A percentile compares a stretch with the other conserved stretches of the same genome.
phyloP scores from a whole-genome alignment of 2,888 invertebrate genomes.

The Onchidella celtica region DNA sequence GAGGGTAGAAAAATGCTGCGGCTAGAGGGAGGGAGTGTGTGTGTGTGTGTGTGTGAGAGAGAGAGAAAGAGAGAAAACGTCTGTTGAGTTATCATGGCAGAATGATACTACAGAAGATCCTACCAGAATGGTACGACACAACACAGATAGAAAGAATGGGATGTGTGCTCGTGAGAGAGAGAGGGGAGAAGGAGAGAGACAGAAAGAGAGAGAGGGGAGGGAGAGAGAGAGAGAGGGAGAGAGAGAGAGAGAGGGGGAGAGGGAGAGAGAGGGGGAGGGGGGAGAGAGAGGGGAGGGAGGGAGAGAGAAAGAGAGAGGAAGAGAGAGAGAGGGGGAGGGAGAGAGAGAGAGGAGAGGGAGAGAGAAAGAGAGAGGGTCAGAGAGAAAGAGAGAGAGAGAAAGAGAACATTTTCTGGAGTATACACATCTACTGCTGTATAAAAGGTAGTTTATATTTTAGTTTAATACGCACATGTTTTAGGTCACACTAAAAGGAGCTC shows the following conservation, averaged over 20 bases:
- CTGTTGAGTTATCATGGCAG: no score
- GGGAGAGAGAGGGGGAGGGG: not conserved
- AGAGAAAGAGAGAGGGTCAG: slow-evolving; percentile 23
- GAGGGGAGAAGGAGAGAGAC: not conserved
- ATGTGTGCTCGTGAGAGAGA: no score
- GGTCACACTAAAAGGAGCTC: not conserved
- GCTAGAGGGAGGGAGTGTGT: no score
- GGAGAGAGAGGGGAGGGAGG: not conserved
- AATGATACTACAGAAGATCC: no score
- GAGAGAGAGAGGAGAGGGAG: slow-evolving; percentile 8
- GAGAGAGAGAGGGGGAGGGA: not conserved
- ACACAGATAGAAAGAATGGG: no score
- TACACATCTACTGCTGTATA: no score
- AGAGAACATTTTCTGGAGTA: slow-evolving; percentile 18
- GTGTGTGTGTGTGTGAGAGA: no score
- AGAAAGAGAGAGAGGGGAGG: not conserved
- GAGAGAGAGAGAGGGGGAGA: not conserved
- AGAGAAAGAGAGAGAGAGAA: slow-evolving; percentile 34
- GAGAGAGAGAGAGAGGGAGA: not conserved
- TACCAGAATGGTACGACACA: no score
- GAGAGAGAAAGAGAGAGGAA: not conserved
- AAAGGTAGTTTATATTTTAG: no score
- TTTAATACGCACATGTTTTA: not conserved
- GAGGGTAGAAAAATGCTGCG: no score
- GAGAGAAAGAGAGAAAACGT: no score